Evolutionary conservation across 92 coral and sea anemone genomes (phyloP), one percentile per base, ranked within the genome.

Genomic region (Paragorgia papillata): DNA sequence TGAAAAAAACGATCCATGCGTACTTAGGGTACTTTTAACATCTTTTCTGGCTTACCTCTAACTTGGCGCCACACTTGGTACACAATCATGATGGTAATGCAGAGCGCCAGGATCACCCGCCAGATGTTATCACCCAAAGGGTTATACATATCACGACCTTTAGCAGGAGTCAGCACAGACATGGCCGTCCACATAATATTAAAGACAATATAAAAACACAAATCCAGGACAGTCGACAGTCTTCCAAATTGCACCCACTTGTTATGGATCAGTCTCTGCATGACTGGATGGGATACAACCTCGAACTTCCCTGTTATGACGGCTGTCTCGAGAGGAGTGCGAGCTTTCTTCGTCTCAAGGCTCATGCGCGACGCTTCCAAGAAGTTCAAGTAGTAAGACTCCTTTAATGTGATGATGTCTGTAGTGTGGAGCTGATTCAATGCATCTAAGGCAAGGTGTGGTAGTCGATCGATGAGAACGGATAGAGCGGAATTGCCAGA

Each of bases 261-360:
- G 25, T 71, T 71, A 19, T 71, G 44, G 31, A 71, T 71, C 63
- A 71, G 43, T 13, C 78, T 35, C 34, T 54, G 62, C 61, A 71
- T 71, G 30, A 71, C 78, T 17, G 78, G 78, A 34, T 71, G 78
- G 18, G 78, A 26, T 21, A 71, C 64, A 30, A 71, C 78, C 25
- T 71, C 78, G 54, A 26, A 71, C 51, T 71, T 71, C n/a, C 78
- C 32, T 35, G 78, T 71, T 9, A 35, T 50, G 14, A 71, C 78
- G 7, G 78, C 78, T 19, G 64, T 71, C 43, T 71, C 78, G 19
- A 71, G 78, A 13, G 78, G 78, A 59, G 83, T 43, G 60, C 81
- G 79, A 48, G 97, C 89, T 75, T 85, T 88, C 56, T 96, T 90
- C 43, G 97, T 88, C 58, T 96, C 97, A 75, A 86, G 77, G 86